phyloP scores from a whole-genome alignment of 2,888 invertebrate species.

The Nephrotoma guestfalica region DNA sequence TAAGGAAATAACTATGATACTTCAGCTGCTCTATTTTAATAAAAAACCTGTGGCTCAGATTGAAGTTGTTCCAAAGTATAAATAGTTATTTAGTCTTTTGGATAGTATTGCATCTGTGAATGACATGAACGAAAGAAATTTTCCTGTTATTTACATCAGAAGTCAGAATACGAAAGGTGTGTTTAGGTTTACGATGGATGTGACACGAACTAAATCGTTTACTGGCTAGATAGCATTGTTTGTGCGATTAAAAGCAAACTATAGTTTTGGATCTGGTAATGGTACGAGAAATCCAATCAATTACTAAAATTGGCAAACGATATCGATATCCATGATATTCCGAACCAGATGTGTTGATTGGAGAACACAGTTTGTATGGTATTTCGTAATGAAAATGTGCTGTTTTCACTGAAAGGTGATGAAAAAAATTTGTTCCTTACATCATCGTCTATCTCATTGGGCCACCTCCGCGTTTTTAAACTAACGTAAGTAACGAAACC shows the following conservation, averaged over 20 bases:
- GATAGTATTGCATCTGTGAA: conserved; percentile 71
- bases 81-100: conserved; percentile 39
- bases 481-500: too few species aligned
- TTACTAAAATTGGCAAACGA: conserved; percentile 60
- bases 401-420: conserved; percentile 43
- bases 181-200: conserved; percentile 69
- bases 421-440: conserved; percentile 75
- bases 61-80: conserved; percentile 63
- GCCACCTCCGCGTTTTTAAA: too few species aligned
- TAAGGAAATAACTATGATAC: conserved; percentile 43
- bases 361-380: conserved; percentile 73
- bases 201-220: conserved; percentile 40
- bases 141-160: conserved; percentile 60
- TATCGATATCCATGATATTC: conserved; percentile 64
- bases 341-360: conserved; percentile 68
- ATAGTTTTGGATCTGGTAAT: conserved; percentile 64
- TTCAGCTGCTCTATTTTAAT: conserved; percentile 77
- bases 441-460: conserved; percentile 54
- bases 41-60: conserved; percentile 87
- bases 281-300: conserved; percentile 50
- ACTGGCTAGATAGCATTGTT: conserved; percentile 64
- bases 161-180: conserved; percentile 77
- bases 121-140: conserved; percentile 66
- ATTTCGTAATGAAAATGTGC: conserved; percentile 66
- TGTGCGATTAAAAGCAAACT: conserved; percentile 71